Conservation (phyloP, 2,888 invertebrate species). For the Hartigia nigra region DNA sequence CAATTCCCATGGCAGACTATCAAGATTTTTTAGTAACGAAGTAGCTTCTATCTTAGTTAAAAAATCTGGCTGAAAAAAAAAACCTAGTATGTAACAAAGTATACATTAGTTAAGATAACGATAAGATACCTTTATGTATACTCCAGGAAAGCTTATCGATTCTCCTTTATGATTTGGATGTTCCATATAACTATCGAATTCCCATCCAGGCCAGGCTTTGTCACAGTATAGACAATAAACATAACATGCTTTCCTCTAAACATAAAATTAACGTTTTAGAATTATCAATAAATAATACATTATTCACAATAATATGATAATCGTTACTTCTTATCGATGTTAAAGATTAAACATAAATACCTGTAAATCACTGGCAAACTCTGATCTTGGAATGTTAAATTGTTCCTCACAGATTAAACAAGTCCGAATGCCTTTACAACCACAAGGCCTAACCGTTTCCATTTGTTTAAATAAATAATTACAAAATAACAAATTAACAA, state of each 20-base stretch:
- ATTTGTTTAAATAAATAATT: constrained; percentile 59
- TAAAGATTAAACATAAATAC: constrained; percentile 40
- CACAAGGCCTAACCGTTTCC: constrained; percentile 81
- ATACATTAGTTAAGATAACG: neutral
- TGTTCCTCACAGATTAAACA: constrained; percentile 87
- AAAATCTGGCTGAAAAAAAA: constrained; percentile 74
- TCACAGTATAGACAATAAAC: constrained; percentile 83
- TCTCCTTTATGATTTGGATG: constrained; percentile 78
- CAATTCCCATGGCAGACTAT: constrained; percentile 84
- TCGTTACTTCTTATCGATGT: neutral
- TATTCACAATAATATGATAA: constrained; percentile 6
- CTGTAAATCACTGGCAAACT: constrained; percentile 56
- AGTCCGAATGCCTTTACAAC: constrained; percentile 92
- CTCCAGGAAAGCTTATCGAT: constrained; percentile 74
- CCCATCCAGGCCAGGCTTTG: constrained; percentile 82
- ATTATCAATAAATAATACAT: neutral
- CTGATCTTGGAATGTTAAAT: constrained; percentile 68
- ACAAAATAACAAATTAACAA: constrained; percentile 14
- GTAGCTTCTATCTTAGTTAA: constrained; percentile 77
- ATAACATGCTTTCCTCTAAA: constrained; percentile 72
- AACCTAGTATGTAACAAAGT: constrained; percentile 9
- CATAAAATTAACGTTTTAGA: neutral
- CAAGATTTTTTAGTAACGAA: constrained; percentile 75
- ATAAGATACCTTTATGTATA: constrained; percentile 69
- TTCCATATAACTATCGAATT: constrained; percentile 69